Conservation (phyloP, 2,113 vertebrate genomes). For the Mirza zaza region DNA sequence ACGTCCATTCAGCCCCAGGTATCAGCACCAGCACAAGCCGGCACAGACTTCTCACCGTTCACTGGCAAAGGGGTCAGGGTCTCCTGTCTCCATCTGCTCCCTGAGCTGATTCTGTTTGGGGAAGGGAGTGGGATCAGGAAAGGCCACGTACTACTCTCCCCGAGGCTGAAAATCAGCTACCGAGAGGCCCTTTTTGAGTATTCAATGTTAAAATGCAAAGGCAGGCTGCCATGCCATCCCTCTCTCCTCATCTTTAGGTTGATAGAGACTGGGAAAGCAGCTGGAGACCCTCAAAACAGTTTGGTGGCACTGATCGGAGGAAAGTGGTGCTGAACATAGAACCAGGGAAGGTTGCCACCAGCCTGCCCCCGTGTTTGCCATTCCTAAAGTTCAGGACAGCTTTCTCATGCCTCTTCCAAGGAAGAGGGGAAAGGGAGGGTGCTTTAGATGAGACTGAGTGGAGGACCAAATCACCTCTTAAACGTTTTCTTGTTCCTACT, state of each 20-base stretch:
- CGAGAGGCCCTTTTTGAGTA: neutral
- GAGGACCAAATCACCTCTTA: neutral
- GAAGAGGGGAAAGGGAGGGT: neutral
- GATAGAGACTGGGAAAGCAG: neutral
- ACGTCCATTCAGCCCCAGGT: neutral
- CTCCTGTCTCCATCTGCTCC: neutral
- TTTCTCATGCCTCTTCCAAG: neutral
- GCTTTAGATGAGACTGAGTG: neutral
- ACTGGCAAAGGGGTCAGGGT: neutral
- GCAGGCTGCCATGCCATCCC: neutral
- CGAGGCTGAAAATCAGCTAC: neutral
- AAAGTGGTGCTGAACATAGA: neutral
- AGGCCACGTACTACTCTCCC: neutral
- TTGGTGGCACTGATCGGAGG: neutral
- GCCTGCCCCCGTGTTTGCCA: neutral
- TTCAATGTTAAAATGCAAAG: neutral
- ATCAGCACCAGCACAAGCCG: neutral
- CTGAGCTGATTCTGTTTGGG: neutral
- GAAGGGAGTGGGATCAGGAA: neutral
- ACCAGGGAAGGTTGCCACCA: neutral
- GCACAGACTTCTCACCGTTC: neutral
- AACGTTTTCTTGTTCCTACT: neutral
- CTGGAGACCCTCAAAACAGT: neutral
- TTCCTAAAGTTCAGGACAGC: neutral
- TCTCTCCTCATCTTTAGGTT: neutral